Conservation (phyloP, 1,140 invertebrate species). For the Bemisia tabaci region DNA sequence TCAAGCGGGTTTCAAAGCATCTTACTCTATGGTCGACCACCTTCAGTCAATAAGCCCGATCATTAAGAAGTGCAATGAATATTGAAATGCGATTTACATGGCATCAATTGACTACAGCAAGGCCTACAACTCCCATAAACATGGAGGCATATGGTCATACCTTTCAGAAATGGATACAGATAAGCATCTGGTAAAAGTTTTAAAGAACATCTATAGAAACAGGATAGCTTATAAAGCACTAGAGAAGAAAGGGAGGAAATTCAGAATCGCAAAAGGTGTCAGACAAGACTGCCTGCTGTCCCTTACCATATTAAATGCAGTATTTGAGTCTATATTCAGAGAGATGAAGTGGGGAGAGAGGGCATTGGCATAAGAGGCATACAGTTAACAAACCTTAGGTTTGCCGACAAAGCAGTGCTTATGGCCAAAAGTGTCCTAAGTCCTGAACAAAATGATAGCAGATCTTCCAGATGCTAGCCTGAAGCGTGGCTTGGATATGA, state of each 20-base stretch:
- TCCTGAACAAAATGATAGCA: slow-evolving; percentile 8
- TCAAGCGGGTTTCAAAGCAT: slow-evolving; percentile 27
- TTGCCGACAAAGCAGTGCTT: slow-evolving; percentile 27
- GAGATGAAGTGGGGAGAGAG: slow-evolving; percentile 16
- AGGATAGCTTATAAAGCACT: neutral
- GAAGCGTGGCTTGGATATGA: slow-evolving; percentile 13
- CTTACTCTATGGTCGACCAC: slow-evolving; percentile 18
- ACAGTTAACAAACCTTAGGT: slow-evolving; percentile 24
- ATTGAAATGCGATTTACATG: slow-evolving; percentile 2
- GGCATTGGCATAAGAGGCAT: slow-evolving; percentile 23
- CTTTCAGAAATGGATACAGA: neutral
- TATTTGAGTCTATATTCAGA: slow-evolving; percentile 18
- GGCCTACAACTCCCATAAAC: slow-evolving; percentile 4
- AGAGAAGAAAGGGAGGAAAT: slow-evolving; percentile 1
- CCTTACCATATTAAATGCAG: slow-evolving; percentile 19
- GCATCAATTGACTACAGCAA: slow-evolving; percentile 10
- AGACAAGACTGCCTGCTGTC: slow-evolving; percentile 16
- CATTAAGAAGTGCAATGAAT: slow-evolving; percentile 14
- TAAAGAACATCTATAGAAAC: slow-evolving; percentile 9
- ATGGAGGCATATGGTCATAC: neutral
- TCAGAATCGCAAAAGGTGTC: slow-evolving; percentile 8
- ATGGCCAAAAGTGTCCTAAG: slow-evolving; percentile 14
- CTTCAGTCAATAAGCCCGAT: slow-evolving; percentile 9
- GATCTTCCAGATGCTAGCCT: slow-evolving; percentile 1
- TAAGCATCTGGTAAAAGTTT: neutral